Conservation (phyloP, 1,140 invertebrate species). For the Cheumatopsyche charites region DNA sequence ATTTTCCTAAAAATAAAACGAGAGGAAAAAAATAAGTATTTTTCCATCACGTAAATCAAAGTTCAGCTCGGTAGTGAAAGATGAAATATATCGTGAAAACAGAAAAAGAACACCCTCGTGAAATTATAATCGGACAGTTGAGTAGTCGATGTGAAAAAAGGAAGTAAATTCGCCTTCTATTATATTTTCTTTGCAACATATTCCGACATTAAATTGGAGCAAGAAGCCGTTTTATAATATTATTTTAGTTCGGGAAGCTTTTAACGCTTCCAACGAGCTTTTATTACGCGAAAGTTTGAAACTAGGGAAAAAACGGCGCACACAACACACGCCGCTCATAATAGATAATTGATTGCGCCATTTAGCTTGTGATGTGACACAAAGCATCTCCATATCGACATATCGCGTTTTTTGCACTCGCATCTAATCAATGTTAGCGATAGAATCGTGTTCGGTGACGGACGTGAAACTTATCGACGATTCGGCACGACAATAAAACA, state of each 20-base stretch:
- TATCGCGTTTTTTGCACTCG: too few species aligned
- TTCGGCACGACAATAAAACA: not conserved
- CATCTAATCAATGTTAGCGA: too few species aligned
- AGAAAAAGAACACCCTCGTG: too few species aligned
- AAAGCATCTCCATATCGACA: too few species aligned
- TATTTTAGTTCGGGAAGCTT: not conserved
- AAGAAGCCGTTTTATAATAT: too few species aligned
- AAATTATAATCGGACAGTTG: too few species aligned
- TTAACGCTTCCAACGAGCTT: not conserved
- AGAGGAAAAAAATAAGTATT: not conserved
- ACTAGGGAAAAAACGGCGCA: not conserved
- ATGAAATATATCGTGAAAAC: too few species aligned
- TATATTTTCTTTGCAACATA: too few species aligned
- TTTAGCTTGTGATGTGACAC: not conserved
- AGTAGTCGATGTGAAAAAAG: too few species aligned
- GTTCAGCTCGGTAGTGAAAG: not conserved
- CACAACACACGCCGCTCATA: not conserved
- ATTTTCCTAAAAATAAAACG: slow-evolving; percentile 1
- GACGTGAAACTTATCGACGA: not conserved
- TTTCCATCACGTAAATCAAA: slow-evolving; percentile 16
- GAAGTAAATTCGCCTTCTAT: too few species aligned
- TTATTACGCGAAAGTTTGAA: slow-evolving; percentile 6
- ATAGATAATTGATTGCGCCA: slow-evolving; percentile 15
- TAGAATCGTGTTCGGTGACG: not conserved
- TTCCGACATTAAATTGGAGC: too few species aligned